phyloP scores from a whole-genome alignment of 1,140 invertebrate genomes.

The Anadara kagoshimensis region DNA sequence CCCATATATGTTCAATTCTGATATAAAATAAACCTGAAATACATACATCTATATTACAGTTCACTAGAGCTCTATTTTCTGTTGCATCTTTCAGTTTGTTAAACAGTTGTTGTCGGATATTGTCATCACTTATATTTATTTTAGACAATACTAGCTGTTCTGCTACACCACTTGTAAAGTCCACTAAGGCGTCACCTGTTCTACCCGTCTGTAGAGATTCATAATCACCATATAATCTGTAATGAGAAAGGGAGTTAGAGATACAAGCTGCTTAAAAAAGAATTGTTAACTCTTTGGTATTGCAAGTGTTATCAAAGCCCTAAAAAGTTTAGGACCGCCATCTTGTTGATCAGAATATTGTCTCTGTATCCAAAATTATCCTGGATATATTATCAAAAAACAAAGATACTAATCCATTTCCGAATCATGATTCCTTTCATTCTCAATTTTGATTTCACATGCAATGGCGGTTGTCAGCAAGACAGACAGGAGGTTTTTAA shows the following conservation, averaged over 20 bases:
- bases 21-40: background rate
- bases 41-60: slow-evolving; percentile 60
- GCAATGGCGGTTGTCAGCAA: too few species aligned
- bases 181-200: slow-evolving; percentile 83
- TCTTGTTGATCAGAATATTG: too few species aligned
- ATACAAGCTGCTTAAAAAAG: background rate
- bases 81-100: slow-evolving; percentile 51
- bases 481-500: too few species aligned
- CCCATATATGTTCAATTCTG: too few species aligned
- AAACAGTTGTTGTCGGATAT: slow-evolving; percentile 49
- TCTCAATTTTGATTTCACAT: too few species aligned
- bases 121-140: slow-evolving; percentile 55
- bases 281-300: background rate
- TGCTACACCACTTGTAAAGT: slow-evolving; percentile 85
- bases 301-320: too few species aligned
- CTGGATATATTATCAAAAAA: too few species aligned
- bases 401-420: too few species aligned
- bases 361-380: too few species aligned
- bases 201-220: slow-evolving; percentile 79
- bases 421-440: too few species aligned
- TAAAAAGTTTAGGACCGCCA: too few species aligned
- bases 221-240: slow-evolving; percentile 85
- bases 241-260: slow-evolving; percentile 1
- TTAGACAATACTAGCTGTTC: slow-evolving; percentile 82
- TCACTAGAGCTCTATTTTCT: slow-evolving; percentile 58